phyloP scores from a whole-genome alignment of 2,797 vertebrate genomes.

The Sparus aurata region DNA sequence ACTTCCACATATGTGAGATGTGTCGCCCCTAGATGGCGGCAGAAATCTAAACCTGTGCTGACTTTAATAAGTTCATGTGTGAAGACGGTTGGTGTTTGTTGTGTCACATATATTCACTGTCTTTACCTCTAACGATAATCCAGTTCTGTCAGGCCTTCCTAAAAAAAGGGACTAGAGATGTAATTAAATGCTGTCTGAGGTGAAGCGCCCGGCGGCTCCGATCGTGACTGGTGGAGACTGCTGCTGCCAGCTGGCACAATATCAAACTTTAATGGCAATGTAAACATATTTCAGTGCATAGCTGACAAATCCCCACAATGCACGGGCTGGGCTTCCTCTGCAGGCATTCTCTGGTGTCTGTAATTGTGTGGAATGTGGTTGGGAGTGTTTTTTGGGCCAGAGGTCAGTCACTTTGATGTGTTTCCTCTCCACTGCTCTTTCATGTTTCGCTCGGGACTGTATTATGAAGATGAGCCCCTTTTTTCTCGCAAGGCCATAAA shows the following conservation, averaged over 20 bases:
- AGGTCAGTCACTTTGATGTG: conserved; percentile 82
- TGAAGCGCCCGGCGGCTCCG: conserved; percentile 7
- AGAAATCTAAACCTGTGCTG: conserved; percentile 17
- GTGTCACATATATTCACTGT: neutral
- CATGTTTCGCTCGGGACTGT: conserved; percentile 60
- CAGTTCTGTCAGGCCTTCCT: neutral
- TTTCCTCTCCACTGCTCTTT: conserved; percentile 75
- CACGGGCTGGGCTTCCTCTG: conserved; percentile 66
- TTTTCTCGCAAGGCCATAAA: conserved; percentile 22
- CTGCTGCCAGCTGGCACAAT: conserved; percentile 40
- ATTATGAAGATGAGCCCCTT: conserved; percentile 43
- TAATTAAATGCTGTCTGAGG: conserved; percentile 26
- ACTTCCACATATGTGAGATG: neutral
- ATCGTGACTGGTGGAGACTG: conserved; percentile 10
- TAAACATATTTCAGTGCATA: conserved; percentile 57
- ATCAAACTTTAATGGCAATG: conserved; percentile 56
- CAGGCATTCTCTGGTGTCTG: conserved; percentile 66
- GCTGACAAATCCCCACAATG: conserved; percentile 40
- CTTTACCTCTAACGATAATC: conserved; percentile 14
- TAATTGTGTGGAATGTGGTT: conserved; percentile 82
- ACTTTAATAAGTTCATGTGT: neutral
- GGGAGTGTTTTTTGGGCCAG: conserved; percentile 74
- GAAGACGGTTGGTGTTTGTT: neutral
- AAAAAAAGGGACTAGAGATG: conserved; percentile 19
- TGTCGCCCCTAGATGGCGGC: conserved; percentile 67